These are phyloP conservation scores for Enteromius paludinosus DNA, from an alignment of 2,797 vertebrate species.

Conservation along the genomic window DNA sequence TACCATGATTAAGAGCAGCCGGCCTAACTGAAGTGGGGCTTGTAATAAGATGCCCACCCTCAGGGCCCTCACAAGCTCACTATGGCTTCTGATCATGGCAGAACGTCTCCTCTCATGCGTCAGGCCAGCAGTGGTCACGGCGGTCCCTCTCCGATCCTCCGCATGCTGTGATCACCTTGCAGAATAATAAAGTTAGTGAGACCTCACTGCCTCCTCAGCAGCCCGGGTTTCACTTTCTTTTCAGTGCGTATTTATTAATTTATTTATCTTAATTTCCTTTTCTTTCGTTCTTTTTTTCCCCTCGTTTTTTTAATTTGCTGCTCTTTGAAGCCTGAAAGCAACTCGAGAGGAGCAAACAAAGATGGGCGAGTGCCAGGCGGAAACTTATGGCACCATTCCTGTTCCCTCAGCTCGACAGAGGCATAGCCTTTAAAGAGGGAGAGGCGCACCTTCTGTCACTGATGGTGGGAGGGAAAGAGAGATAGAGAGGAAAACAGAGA, in stretches of 20 bases:
- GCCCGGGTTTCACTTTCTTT: conserved; percentile 49
- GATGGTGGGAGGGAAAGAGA: conserved; percentile 59
- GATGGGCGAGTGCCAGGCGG: conserved; percentile 82
- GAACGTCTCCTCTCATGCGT: conserved; percentile 51
- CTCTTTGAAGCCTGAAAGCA: conserved; percentile 85
- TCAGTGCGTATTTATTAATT: conserved; percentile 57
- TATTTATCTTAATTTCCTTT: conserved; percentile 46
- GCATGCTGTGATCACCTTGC: conserved; percentile 79
- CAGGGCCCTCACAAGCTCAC: conserved; percentile 41
- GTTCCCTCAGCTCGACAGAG: conserved; percentile 78
- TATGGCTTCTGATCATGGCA: conserved; percentile 29
- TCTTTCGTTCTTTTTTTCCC: conserved; percentile 11
- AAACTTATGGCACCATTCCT: conserved; percentile 85
- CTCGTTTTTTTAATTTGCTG: conserved; percentile 73
- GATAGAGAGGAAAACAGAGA: background rate
- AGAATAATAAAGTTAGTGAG: conserved; percentile 84
- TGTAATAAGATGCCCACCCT: conserved; percentile 53
- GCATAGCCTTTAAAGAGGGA: conserved; percentile 80
- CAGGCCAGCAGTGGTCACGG: conserved; percentile 55
- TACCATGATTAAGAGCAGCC: conserved; percentile 72
- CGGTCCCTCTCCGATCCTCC: conserved; percentile 65
- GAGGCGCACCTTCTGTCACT: conserved; percentile 70
- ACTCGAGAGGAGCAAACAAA: conserved; percentile 81
- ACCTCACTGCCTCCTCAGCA: conserved; percentile 76
- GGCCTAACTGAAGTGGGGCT: conserved; percentile 48